Conservation (phyloP, 2,113 vertebrate genomes). For the Piaya cayana region DNA sequence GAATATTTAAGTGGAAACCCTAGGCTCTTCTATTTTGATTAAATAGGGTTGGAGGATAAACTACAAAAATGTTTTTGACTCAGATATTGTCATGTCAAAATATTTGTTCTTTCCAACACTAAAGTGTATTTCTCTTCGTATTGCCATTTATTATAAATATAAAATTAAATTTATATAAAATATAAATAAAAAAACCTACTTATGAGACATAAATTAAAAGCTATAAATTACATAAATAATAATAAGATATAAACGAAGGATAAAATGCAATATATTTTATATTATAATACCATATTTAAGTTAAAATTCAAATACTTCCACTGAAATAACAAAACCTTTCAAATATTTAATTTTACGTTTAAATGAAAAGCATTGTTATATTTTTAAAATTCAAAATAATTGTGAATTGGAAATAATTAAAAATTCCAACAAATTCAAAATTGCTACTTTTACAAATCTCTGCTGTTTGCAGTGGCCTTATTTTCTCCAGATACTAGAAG, state of each 20-base stretch:
- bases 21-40: background rate
- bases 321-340: background rate
- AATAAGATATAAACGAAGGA: constrained; percentile 8
- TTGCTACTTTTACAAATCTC: background rate
- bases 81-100: background rate
- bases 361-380: background rate
- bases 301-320: background rate
- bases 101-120: background rate
- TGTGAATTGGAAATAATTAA: background rate
- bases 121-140: background rate
- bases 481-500: background rate
- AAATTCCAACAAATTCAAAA: background rate
- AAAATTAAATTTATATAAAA: no score
- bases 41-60: background rate
- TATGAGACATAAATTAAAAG: background rate
- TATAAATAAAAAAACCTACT: background rate
- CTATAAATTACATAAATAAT: background rate
- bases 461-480: background rate
- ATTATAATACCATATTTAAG: background rate
- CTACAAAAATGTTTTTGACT: background rate
- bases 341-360: background rate
- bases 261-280: background rate
- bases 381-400: background rate
- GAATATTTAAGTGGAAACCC: background rate
- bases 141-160: background rate